A percentile compares a stretch with the other conserved stretches of the same genome.
Conservation (phyloP, 2,113 vertebrate genomes). For the Poecilia latipinna region DNA sequence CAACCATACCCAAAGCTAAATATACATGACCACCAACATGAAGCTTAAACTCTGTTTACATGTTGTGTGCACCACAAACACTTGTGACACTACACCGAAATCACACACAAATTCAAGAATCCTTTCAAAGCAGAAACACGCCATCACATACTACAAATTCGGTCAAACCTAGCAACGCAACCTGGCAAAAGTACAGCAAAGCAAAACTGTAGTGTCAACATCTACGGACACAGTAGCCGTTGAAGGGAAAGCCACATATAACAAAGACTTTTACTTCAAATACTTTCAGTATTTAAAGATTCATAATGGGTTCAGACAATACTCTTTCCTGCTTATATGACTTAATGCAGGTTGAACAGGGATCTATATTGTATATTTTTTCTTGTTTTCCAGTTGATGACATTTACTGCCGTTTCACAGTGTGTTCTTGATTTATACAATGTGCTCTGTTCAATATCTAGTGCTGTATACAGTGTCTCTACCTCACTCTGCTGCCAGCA, state of each 20-base stretch:
- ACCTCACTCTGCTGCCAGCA: conserved; percentile 57
- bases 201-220: conserved; percentile 44
- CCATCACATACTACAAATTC: background rate
- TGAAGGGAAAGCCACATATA: conserved; percentile 18
- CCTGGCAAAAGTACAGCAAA: background rate
- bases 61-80: background rate
- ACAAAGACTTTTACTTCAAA: conserved; percentile 49
- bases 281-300: background rate
- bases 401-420: conserved; percentile 23
- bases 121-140: background rate
- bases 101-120: conserved; percentile 2
- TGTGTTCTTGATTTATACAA: conserved; percentile 35
- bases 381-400: conserved; percentile 29
- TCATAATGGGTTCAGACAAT: conserved; percentile 3
- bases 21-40: background rate
- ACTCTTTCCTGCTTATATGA: background rate
- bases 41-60: background rate
- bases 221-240: conserved; percentile 39
- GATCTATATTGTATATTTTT: conserved; percentile 32
- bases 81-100: background rate
- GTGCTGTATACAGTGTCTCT: conserved; percentile 14
- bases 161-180: conserved; percentile 9
- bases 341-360: background rate
- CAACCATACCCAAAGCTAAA: no score
- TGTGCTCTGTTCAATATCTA: conserved; percentile 32